Percentiles rank a stretch among this genome's conserved stretches.
Conservation (phyloP, 1,140 invertebrate genomes). For the Leptinotarsa defecta region DNA sequence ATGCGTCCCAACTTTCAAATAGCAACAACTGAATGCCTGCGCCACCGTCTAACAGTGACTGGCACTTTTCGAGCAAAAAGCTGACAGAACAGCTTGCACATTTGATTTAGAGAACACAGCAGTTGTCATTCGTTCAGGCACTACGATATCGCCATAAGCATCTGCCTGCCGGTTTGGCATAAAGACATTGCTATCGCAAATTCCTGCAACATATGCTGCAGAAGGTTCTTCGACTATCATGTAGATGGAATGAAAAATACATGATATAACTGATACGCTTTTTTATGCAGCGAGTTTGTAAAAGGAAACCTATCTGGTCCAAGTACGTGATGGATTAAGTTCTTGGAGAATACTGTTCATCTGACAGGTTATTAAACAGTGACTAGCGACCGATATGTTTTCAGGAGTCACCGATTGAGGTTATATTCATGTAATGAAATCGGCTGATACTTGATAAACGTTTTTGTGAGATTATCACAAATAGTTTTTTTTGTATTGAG, state of each 20-base stretch:
- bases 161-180: conserved; percentile 38
- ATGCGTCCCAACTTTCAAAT: too few species aligned
- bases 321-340: conserved; percentile 2
- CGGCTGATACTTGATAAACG: too few species aligned
- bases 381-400: too few species aligned
- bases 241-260: conserved; percentile 5
- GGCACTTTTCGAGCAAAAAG: conserved; percentile 11
- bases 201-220: conserved; percentile 43
- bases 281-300: conserved; percentile 10
- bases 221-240: conserved; percentile 19
- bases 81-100: conserved; percentile 30
- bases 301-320: conserved; percentile 15
- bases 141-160: conserved; percentile 47
- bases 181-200: conserved; percentile 43
- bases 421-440: too few species aligned
- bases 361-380: background rate
- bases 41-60: conserved; percentile 4
- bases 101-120: conserved; percentile 43
- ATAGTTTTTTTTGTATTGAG: too few species aligned
- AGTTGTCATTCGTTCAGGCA: conserved; percentile 41
- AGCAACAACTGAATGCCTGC: background rate
- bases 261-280: conserved; percentile 14
- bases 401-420: too few species aligned
- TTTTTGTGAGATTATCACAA: too few species aligned
- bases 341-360: background rate